Base-by-base conservation (phyloP, 2,113 vertebrate species). In the Otis tarda region DNA sequence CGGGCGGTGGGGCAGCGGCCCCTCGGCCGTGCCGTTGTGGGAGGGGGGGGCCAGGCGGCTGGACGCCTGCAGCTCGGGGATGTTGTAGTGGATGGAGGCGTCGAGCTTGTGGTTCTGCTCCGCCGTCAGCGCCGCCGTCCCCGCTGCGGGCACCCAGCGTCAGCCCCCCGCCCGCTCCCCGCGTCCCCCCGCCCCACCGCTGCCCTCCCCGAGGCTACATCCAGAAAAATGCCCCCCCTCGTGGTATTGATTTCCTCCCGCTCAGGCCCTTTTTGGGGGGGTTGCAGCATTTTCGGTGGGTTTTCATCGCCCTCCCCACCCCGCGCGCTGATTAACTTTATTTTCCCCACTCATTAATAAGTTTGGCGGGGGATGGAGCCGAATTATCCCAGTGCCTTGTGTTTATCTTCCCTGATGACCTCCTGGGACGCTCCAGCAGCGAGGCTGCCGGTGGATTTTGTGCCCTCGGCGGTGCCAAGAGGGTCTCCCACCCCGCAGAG, bases 21-120 rank as follows among this genome's bases (percentile, higher is more conserved):
- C 95, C 90, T 99, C 98, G 93, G 98, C 99, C 87, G 98, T 99
- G 64, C 99, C 99, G 1, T 99, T 99, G 95, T 99, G 98, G 35
- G 98, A 98, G 71, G 98, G 83, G 47, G 89, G 97, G 33, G 97
- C 81, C 33, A 93, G 89, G 71, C 98, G 95, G 90, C 86, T 90
- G 30, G 98, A 93, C 12, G 98, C 97, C 97, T 99, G 99, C 78
- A 99, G 98, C 98, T 99, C 99, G 0, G 99, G 99, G 98, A 99
- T 99, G 99, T 99, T 99, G 98, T 99, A 99, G 98, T 99, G 99
- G 96, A 99, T 98, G 8, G 99, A 99, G 3, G 99, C 92, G 70
- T 99, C 99, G 4, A 98, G 97, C 28, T 98, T 98, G 96, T 99
- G 99, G 93, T 98, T 99, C 85, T 99, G 98, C 92, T 99, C 99